These are phyloP conservation scores for Vollenhovia emeryi DNA, from an alignment of 1,140 invertebrate species.

Conservation along the genomic window DNA sequence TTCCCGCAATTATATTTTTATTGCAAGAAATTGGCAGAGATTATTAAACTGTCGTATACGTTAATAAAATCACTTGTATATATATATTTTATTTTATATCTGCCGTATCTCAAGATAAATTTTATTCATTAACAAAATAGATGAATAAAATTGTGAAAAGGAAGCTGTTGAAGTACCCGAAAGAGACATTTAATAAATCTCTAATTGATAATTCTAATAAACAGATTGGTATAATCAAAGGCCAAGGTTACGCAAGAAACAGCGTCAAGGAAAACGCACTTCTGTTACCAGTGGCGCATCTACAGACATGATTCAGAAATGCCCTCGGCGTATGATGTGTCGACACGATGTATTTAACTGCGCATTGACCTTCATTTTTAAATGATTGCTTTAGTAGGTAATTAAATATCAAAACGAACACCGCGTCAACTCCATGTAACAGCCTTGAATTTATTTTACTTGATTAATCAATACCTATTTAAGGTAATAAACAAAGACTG, in stretches of 20 bases:
- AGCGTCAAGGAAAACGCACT: neutral
- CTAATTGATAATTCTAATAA: conserved; percentile 1
- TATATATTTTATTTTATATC: conserved; percentile 6
- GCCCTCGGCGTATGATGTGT: neutral
- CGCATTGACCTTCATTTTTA: neutral
- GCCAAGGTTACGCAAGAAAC: neutral
- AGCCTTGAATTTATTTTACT: neutral
- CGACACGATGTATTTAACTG: neutral
- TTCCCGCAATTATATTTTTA: neutral
- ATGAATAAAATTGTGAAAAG: neutral
- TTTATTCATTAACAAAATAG: neutral
- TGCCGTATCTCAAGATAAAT: neutral
- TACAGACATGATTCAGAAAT: neutral
- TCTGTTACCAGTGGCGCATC: neutral
- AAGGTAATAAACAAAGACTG: neutral
- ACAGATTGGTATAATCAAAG: neutral
- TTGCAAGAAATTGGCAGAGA: neutral
- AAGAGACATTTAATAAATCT: conserved; percentile 7
- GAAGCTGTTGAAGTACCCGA: neutral
- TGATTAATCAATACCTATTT: neutral
- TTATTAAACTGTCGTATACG: neutral
- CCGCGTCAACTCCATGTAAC: neutral
- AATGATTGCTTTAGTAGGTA: neutral
- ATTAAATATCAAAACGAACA: neutral
- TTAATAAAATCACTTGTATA: neutral